Evolutionary conservation across 2,888 invertebrate species (phyloP), one percentile per base, ranked within the genome.

Genomic region (Halictus quadricinctus): DNA sequence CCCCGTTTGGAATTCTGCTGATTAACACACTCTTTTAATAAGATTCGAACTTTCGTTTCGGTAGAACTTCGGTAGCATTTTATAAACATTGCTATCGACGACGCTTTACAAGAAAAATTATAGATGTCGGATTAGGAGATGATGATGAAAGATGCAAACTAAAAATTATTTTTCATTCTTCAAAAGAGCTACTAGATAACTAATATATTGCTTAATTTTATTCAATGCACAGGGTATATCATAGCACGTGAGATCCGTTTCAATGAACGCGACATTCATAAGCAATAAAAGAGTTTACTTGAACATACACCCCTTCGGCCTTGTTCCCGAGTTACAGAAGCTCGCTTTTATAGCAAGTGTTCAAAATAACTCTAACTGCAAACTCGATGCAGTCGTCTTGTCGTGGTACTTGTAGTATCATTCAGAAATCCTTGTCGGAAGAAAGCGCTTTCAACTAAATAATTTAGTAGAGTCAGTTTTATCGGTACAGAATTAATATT

Each of bases 231-330:
- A 18, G 7, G 36, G 3, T 18, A 18, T 18, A 36, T 66, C 36
- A 18, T 36, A 66, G 2, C 2, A 66, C 13, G 36, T 3, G 64
- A 18, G 29, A 29, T 66, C 8, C 36, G 10, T 36, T 29, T 15
- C 7, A 36, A 29, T 36, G 66, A 36, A 66, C 15, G 36, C 18
- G 36, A 36, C 29, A 10, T 36, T 36, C 21, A 29, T 8, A 10
- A 36, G 66, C 66, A 66, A 66, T 66, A 66, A 66, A 66, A 66
- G 18, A 66, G 29, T 66, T 66, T 36, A 29, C 21, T 29, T 66
- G 4, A 66, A 36, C 36, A 18, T 21, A 66, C 29, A 36, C 15
- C 66, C 10, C 8, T 36, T 66, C 10, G 66, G 4, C 18, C 66
- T 66, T 66, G 66, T 21, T 36, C 36, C 66, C 18, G 10, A 36